Conservation (phyloP, 2,888 invertebrate species). For the Brachyopa scutellaris region DNA sequence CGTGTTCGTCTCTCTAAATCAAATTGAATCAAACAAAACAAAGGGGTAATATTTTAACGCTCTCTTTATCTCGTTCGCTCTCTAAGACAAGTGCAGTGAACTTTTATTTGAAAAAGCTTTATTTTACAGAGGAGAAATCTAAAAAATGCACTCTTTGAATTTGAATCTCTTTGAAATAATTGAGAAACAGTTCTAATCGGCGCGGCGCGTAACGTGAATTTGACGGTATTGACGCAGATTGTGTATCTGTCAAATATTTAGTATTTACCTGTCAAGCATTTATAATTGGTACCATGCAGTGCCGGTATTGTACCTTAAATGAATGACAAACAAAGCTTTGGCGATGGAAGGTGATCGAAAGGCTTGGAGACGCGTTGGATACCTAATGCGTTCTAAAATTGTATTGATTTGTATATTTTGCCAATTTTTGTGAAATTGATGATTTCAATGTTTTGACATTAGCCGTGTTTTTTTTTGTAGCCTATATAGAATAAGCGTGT, state of each 20-base stretch:
- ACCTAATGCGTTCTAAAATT: too few species aligned
- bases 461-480: too few species aligned
- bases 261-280: slow-evolving; percentile 53
- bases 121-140: not conserved
- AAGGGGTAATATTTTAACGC: slow-evolving; percentile 8
- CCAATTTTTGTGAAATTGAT: too few species aligned
- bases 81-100: not conserved
- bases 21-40: slow-evolving; percentile 5
- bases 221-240: too few species aligned
- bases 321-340: slow-evolving; percentile 43
- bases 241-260: too few species aligned
- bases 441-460: too few species aligned
- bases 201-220: slow-evolving; percentile 13
- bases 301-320: slow-evolving; percentile 62
- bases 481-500: too few species aligned
- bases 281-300: slow-evolving; percentile 70
- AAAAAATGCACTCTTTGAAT: slow-evolving; percentile 28
- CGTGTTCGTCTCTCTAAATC: slow-evolving; percentile 8
- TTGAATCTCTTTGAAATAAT: slow-evolving; percentile 20
- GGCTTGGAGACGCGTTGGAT: not conserved
- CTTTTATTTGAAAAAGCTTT: not conserved
- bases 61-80: not conserved
- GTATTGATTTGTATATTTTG: too few species aligned
- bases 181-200: slow-evolving; percentile 55
- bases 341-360: not conserved